Evolutionary conservation across 1,140 invertebrate genomes (phyloP), one percentile per base, ranked within the genome.

Genomic region (Aphelinus atriplicis): DNA sequence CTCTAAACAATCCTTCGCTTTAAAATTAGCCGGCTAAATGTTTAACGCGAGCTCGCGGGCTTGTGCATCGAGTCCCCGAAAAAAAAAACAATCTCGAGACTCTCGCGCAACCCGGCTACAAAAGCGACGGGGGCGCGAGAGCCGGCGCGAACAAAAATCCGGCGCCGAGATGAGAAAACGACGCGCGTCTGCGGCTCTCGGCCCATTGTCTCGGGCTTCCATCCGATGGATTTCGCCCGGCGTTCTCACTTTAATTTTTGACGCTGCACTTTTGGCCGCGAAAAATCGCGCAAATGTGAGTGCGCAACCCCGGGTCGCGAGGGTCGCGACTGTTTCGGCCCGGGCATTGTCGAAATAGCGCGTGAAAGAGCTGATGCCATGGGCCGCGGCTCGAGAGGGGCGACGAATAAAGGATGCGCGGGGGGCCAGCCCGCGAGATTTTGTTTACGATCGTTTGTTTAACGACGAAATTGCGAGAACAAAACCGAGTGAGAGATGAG

Each of bases 21-120:
- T 82, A 84, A 86, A 86, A 87, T 87, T 86, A 87, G 85, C 85
- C 82, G 80, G 74, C 84, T 86, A 86, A 87, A 87, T 87, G 84
- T 85, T 86, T 87, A 84, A 87, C 80, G 81, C 76, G 71, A 76
- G 78, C 79, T 78, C 26, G 80, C 61, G 67, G 71, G 61, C 69
- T 61, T 67, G 64, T 68, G 76, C 26, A 26, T 26, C 26, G 26
- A 26, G 26, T 26, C 26, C 26, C 26, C 26, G 26, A 26, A 26
- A 26, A 26, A 26, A 26, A 26, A 26, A 26, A 26, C 26, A 26
- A 26, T 26, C 26, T 26, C 26, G 26, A 26, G 26, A 26, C 26
- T 26, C 26, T 26, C 26, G 26, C 26, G 26, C 26, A 26, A 26
- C 26, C 26, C 2, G 53, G 60, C 45, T 0, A 63, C 42, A 63